A percentile compares a stretch with the other conserved stretches of the same genome.
These are phyloP conservation scores for Drosophila murphyi DNA, from an alignment of 1,140 invertebrate genomes.

Conservation along the genomic window DNA sequence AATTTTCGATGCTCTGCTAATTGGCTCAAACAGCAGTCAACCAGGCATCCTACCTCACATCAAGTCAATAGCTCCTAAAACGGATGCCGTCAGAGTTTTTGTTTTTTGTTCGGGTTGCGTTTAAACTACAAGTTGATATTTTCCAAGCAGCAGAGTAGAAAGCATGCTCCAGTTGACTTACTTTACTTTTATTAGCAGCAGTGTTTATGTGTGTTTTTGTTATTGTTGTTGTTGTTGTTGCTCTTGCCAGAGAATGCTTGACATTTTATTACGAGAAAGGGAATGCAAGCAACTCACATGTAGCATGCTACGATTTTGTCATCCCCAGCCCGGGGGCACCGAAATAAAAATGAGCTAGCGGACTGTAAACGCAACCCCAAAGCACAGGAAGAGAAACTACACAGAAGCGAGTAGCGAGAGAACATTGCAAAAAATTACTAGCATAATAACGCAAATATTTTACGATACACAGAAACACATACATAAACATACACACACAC, in stretches of 20 bases:
- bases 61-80: not conserved
- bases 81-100: not conserved
- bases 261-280: constrained; percentile 69
- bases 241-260: constrained; percentile 53
- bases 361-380: constrained; percentile 51
- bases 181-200: constrained; percentile 65
- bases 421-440: constrained; percentile 72
- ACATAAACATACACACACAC: constrained; percentile 13
- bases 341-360: constrained; percentile 79
- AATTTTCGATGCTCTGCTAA: constrained; percentile 46
- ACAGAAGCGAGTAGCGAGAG: not conserved
- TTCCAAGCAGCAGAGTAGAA: constrained; percentile 32
- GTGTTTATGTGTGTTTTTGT: constrained; percentile 36
- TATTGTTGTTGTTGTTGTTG: constrained; percentile 16
- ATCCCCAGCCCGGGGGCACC: constrained; percentile 54
- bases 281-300: constrained; percentile 35
- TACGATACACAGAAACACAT: constrained; percentile 60
- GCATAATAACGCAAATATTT: constrained; percentile 83
- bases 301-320: constrained; percentile 69
- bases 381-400: constrained; percentile 23
- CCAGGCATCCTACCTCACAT: not conserved
- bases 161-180: constrained; percentile 39
- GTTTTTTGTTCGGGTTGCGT: constrained; percentile 19
- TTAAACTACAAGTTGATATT: constrained; percentile 48
- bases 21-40: constrained; percentile 40